phyloP scores from a whole-genome alignment of 2,888 invertebrate genomes.

The Willowsia nigromaculata region DNA sequence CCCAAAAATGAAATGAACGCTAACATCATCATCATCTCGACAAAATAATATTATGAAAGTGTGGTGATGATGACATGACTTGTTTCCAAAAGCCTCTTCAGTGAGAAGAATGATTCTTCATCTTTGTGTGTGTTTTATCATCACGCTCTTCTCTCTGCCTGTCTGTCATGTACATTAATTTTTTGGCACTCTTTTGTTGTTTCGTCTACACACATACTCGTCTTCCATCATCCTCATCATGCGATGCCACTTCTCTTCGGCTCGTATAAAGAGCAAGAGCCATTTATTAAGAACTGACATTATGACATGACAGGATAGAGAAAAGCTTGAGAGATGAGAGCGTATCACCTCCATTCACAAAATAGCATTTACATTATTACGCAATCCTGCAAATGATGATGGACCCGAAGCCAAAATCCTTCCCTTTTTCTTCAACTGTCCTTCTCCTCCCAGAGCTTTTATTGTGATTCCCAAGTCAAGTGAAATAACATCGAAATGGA shows the following conservation, averaged over 20 bases:
- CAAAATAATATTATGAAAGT: background rate
- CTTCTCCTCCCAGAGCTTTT: background rate
- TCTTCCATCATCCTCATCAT: background rate
- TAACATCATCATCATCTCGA: background rate
- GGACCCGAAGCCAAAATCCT: background rate
- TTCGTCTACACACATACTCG: background rate
- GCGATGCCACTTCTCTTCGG: background rate
- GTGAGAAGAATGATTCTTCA: conserved; percentile 1
- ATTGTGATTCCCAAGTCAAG: conserved; percentile 26
- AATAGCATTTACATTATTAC: conserved; percentile 4
- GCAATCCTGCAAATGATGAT: background rate
- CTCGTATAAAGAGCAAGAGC: too few relatives aligned
- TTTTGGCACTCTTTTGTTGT: conserved; percentile 28
- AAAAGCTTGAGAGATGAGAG: background rate
- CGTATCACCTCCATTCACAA: background rate
- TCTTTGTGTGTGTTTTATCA: conserved; percentile 3
- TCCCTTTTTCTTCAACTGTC: background rate
- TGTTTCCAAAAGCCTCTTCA: conserved; percentile 29
- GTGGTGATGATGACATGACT: background rate
- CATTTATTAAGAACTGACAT: conserved; percentile 29
- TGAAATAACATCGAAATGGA: background rate
- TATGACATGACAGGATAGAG: background rate
- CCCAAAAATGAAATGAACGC: background rate
- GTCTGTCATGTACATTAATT: conserved; percentile 14
- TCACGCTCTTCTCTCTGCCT: background rate